These are phyloP conservation scores for Oophaga pumilio DNA, from an alignment of 2,113 vertebrate genomes.

Conservation along the genomic window DNA sequence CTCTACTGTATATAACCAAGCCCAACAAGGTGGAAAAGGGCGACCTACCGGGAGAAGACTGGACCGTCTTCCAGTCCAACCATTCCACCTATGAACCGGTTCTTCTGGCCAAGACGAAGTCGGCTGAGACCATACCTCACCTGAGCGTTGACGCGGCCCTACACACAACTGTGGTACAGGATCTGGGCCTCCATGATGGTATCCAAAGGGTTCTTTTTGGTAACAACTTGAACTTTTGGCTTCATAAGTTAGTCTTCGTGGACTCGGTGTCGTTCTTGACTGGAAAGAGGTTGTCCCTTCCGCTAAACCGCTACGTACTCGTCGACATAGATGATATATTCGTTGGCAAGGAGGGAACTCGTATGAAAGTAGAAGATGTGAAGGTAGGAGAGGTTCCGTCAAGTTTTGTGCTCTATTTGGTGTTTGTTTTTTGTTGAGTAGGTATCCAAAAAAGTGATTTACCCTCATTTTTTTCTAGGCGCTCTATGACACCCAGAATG, in stretches of 20 bases:
- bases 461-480: constrained; percentile 72
- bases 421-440: background rate
- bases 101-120: constrained; percentile 91
- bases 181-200: constrained; percentile 93
- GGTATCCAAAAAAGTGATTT: background rate
- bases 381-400: constrained; percentile 76
- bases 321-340: constrained; percentile 98
- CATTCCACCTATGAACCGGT: constrained; percentile 95
- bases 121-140: constrained; percentile 84
- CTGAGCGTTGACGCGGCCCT: constrained; percentile 82
- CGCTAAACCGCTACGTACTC: constrained; percentile 90
- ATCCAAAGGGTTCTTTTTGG: constrained; percentile 96
- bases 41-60: constrained; percentile 91
- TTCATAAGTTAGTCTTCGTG: constrained; percentile 94
- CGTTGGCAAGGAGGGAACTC: constrained; percentile 95
- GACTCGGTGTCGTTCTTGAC: constrained; percentile 94
- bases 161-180: constrained; percentile 94
- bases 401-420: background rate
- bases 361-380: constrained; percentile 96
- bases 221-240: constrained; percentile 96
- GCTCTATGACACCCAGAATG: constrained; percentile 88
- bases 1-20: constrained; percentile 90
- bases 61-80: constrained; percentile 98
- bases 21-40: constrained; percentile 90
- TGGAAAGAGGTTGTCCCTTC: constrained; percentile 88